Evolutionary conservation across 2,113 vertebrate genomes (phyloP).

Genomic region (Nibea coibor): DNA sequence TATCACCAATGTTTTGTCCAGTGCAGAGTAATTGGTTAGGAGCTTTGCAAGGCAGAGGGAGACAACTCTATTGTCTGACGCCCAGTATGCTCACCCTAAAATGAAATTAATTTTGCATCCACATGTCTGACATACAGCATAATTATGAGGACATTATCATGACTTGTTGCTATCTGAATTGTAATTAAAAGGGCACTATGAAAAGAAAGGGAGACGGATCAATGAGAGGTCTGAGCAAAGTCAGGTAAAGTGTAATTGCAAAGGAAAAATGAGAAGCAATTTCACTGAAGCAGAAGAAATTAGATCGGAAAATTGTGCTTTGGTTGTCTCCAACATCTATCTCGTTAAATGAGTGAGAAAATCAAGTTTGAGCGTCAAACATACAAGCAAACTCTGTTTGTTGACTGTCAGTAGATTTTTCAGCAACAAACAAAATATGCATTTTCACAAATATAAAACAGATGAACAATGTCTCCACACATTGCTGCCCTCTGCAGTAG

Average conservation of each 20-base stretch:
- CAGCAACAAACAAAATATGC: neutral
- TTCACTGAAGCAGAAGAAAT: neutral
- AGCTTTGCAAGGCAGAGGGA: neutral
- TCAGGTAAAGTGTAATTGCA: neutral
- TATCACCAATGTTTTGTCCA: neutral
- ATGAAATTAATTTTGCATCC: neutral
- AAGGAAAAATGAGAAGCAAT: neutral
- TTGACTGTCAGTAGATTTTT: neutral
- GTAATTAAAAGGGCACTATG: conserved; percentile 6
- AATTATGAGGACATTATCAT: neutral
- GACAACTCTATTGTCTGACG: neutral
- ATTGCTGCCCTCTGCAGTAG: neutral
- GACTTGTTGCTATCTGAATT: neutral
- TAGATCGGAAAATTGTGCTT: neutral
- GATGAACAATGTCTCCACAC: neutral
- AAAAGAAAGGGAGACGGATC: neutral
- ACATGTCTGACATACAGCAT: neutral
- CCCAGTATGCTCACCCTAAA: neutral
- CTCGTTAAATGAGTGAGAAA: conserved; percentile 5
- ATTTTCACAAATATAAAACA: conserved; percentile 7
- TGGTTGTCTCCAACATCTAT: neutral
- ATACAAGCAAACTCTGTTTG: neutral
- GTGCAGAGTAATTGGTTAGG: neutral
- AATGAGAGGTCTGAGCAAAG: neutral
- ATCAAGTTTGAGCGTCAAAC: neutral